Conservation (phyloP, 2,797 vertebrate genomes). For the Sarcoramphus papa region DNA sequence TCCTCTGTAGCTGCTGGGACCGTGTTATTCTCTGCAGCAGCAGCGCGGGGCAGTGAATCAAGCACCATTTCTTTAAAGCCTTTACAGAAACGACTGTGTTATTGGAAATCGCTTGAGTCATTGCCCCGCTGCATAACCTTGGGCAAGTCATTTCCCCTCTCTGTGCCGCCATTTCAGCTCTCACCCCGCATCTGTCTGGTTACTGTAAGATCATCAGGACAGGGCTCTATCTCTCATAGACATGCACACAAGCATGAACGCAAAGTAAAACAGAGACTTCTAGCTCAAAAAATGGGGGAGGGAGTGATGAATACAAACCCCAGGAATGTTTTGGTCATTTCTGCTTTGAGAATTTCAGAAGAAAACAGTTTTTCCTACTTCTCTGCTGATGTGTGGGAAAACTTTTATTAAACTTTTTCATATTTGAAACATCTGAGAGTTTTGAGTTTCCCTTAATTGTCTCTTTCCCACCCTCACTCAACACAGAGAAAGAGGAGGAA, state of each 20-base stretch:
- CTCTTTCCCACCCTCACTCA: slow-evolving; percentile 64
- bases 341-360: not conserved
- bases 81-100: not conserved
- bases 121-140: not conserved
- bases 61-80: not conserved
- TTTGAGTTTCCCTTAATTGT: slow-evolving; percentile 62
- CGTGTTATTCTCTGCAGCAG: not conserved
- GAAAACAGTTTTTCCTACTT: slow-evolving; percentile 10
- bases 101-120: slow-evolving; percentile 33
- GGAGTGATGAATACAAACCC: slow-evolving; percentile 27
- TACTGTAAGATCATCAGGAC: not conserved
- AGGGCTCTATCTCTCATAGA: not conserved
- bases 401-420: slow-evolving; percentile 40
- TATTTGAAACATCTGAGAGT: slow-evolving; percentile 49
- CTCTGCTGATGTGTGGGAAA: slow-evolving; percentile 4
- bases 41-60: not conserved
- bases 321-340: slow-evolving; percentile 22
- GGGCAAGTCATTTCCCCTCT: slow-evolving; percentile 30
- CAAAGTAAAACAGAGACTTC: not conserved
- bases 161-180: not conserved
- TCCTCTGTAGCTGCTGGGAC: not conserved
- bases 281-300: not conserved
- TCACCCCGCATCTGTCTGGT: not conserved
- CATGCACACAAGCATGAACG: not conserved
- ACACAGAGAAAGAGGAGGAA: slow-evolving; percentile 34